Evolutionary conservation across 2,113 vertebrate species (phyloP), one percentile per base, ranked within the genome.

Genomic region (Psettodes erumei): DNA sequence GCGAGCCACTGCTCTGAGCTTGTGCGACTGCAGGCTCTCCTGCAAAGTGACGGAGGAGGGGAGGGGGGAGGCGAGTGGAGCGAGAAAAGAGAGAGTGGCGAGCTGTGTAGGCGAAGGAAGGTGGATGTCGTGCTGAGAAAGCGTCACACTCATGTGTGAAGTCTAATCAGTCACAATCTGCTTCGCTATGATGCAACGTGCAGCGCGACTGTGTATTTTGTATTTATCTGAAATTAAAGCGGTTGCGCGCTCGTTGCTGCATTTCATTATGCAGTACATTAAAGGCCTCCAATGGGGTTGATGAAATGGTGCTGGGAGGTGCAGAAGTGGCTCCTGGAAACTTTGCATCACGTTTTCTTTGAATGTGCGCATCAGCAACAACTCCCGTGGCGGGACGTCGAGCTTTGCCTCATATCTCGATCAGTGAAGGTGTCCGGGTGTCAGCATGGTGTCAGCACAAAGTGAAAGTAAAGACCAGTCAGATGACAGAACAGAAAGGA

Each of bases 161-260:
- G 60, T 55, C 61, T 67, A 81, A 87, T 81, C 83, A 60, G 81
- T 50, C 82, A 23, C 84, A 87, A 86, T 87, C 86, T 86, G 78
- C 76, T 86, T 80, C 65, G 45, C 32, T 16, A 2, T 74, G 73
- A 82, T 28, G 70, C 78, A 58, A 65, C 5, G 28, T 54, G 33
- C 75, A 10, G 33, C 13, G 23, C 23, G 10, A 58, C 32, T 68
- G 60, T 63, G 48, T 68, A 10, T 75, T 86, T 84, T 74, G 67
- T 88, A 5, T 81, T 70, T 79, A 72, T 84, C 59, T 64, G 15
- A 81, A 86, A 77, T 78, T 76, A 82, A 82, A 90, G 56, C 71
- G 33, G 71, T 55, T 83, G 74, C 73, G 37, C 2, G 18, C 48
- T 62, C 69, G 1, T 71, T 72, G 84, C 80, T 65, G 61, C 75